Conservation (phyloP, 64 coral and sea anemone species). For the Actinia tenebrosa region DNA sequence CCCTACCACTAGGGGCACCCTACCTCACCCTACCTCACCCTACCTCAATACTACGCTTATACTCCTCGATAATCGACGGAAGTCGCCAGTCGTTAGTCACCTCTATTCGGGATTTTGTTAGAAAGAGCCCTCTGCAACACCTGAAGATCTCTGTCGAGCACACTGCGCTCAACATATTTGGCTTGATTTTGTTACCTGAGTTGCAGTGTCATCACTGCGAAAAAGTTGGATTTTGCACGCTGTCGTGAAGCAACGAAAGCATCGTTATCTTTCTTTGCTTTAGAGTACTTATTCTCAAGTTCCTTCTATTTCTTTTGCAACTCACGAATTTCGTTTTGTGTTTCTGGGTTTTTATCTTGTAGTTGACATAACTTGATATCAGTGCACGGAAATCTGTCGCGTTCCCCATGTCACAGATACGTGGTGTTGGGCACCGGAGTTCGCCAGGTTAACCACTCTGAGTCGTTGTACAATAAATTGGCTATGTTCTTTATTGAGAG, state of each 20-base stretch:
- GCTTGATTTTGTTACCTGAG: background rate
- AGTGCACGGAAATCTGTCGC: background rate
- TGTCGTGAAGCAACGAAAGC: background rate
- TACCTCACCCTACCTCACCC: too few species aligned
- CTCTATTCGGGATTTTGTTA: background rate
- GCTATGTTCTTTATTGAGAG: background rate
- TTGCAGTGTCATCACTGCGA: background rate
- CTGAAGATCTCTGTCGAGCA: background rate
- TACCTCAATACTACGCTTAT: too few species aligned
- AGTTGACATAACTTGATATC: background rate
- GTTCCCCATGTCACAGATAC: constrained; percentile 19
- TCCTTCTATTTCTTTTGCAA: background rate
- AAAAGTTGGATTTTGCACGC: background rate
- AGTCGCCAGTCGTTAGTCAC: too few species aligned
- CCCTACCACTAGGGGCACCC: too few species aligned
- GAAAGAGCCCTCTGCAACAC: background rate
- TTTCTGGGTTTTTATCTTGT: background rate
- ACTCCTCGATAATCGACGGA: too few species aligned
- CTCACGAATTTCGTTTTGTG: background rate
- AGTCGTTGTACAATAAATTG: background rate
- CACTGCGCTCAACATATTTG: background rate
- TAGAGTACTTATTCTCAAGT: background rate
- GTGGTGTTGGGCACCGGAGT: constrained; percentile 24
- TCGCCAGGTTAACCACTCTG: constrained; percentile 58
- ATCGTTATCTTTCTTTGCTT: background rate